A percentile compares a stretch with the other conserved stretches of the same genome.
Evolutionary conservation across 2,888 invertebrate genomes (phyloP).

Genomic region (Drosophila kuntzei): DNA sequence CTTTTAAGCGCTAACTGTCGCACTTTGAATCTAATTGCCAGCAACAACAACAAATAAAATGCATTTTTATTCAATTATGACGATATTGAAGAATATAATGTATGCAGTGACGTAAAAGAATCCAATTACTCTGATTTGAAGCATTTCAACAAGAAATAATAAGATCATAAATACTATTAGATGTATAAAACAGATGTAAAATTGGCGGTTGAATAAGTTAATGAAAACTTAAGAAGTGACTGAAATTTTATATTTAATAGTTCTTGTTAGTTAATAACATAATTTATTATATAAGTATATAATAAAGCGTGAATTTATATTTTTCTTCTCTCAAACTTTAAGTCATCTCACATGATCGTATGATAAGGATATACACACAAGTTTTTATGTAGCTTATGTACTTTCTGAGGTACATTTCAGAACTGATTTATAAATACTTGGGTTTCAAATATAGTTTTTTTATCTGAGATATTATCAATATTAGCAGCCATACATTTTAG

Average conservation of each 20-base stretch:
- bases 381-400: too few relatives aligned
- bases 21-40: conserved; percentile 44
- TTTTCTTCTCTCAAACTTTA: too few relatives aligned
- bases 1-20: conserved; percentile 71
- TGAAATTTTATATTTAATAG: neutral
- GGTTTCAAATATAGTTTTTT: neutral
- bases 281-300: too few relatives aligned
- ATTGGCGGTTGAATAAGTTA: too few relatives aligned
- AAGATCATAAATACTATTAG: neutral
- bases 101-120: neutral
- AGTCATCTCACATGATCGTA: too few relatives aligned
- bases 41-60: neutral
- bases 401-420: neutral
- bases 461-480: neutral
- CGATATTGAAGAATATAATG: neutral
- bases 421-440: too few relatives aligned
- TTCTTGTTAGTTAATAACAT: too few relatives aligned
- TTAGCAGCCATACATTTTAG: neutral
- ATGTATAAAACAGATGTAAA: too few relatives aligned
- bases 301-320: too few relatives aligned
- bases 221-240: neutral
- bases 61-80: neutral
- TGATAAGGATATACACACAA: too few relatives aligned
- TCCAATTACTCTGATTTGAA: neutral
- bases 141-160: neutral